Base-by-base conservation (phyloP, 1,140 invertebrate species). In the Cotesia vestalis region DNA sequence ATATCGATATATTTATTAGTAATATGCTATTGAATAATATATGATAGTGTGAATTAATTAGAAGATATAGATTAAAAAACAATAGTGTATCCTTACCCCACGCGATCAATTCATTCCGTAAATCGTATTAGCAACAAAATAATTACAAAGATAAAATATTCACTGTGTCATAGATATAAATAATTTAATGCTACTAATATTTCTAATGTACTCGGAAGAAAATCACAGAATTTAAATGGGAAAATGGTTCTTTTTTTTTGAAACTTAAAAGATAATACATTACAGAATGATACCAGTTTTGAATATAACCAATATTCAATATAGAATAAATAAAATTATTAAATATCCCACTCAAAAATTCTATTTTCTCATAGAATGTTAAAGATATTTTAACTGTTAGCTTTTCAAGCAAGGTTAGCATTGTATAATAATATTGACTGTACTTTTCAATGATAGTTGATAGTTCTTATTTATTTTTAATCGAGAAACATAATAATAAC, bases 121-220 rank as follows among this genome's bases (percentile, higher is more conserved):
- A 8, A 52, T 52, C n/a, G 46, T 52, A 3, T 4, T 2, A 52
- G 46, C 46, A 52, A 52, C 46, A 52, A 52, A 52, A n/a, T 4
- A 52, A 52, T 52, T 8, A 52, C 46, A n/a, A 52, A 52, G n/a
- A 52, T 52, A n/a, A 52, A 52, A 52, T 52, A 52, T 52, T 52
- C 46, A 8, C 46, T 52, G n/a, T 52, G 17, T 17, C 17, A 17
- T 17, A n/a, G 4, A 52, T 52, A 52, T 52, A 52, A 52, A 52
- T 52, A n/a, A 52, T 52, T 52, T 52, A 2, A n/a, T 52, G 3
- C n/a, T 52, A 52, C 46, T 52, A 2, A 52, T 52, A 52, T 52
- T 52, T n/a, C 46, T 0, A 3, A 52, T 8, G 3, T 52, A 52
- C 46, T 52, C 46, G 3, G n/a, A 52, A 52, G 46, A n/a, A 52